Evolutionary conservation across 2,888 invertebrate genomes (phyloP).

Genomic region (Dynastes hyllus): DNA sequence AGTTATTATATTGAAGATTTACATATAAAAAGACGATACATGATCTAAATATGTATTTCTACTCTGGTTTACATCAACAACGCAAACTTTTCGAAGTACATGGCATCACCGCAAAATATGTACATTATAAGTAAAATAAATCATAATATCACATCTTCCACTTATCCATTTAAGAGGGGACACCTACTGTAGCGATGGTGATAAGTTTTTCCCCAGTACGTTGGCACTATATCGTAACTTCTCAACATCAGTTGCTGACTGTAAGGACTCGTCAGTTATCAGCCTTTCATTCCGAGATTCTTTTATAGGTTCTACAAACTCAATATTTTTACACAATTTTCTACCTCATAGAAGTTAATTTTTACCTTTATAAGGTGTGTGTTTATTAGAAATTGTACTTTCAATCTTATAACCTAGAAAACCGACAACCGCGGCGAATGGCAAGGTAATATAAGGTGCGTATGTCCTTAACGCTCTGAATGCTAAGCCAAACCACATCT

Average conservation of each 20-base stretch:
- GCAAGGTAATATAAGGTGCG: conserved; percentile 86
- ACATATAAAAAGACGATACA: no score
- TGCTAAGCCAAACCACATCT: conserved; percentile 85
- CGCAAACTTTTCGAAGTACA: no score
- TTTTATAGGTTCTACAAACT: conserved; percentile 79
- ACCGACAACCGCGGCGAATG: conserved; percentile 87
- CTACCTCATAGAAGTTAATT: conserved; percentile 60
- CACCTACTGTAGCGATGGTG: conserved; percentile 76
- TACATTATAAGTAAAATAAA: conserved; percentile 26
- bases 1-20: no score
- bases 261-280: conserved; percentile 74
- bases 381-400: conserved; percentile 80
- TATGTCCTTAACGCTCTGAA: conserved; percentile 80
- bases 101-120: neutral
- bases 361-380: conserved; percentile 83
- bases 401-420: conserved; percentile 92
- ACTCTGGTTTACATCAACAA: no score
- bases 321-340: neutral
- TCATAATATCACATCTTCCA: conserved; percentile 34
- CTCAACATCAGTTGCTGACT: conserved; percentile 78
- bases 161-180: neutral
- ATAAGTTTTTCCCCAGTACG: conserved; percentile 79
- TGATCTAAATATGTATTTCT: no score
- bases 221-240: conserved; percentile 80
- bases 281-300: conserved; percentile 83